Evolutionary conservation across 1,140 invertebrate species (phyloP).

Genomic region (Cataglyphis hispanica): DNA sequence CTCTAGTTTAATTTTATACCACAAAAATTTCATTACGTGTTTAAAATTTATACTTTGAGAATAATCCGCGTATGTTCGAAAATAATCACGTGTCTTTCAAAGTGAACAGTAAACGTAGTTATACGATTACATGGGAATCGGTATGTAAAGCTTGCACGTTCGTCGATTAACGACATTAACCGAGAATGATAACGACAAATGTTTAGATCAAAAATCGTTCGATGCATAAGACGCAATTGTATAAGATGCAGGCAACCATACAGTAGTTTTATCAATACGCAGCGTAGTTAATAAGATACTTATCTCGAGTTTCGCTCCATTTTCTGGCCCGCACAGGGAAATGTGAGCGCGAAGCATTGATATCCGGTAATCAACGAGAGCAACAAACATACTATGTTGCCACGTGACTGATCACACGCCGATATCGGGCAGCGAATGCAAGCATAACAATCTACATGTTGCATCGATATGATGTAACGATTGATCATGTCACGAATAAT

Average conservation of each 20-base stretch:
- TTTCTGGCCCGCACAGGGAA: background rate
- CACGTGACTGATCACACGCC: slow-evolving; percentile 29
- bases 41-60: no score
- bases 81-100: background rate
- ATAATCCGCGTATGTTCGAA: background rate
- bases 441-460: slow-evolving; percentile 23
- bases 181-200: no score
- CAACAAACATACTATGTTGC: slow-evolving; percentile 23
- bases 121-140: no score
- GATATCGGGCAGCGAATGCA: slow-evolving; percentile 12
- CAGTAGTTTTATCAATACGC: background rate
- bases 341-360: background rate
- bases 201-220: no score
- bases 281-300: background rate
- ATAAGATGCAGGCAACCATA: no score
- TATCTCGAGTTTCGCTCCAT: background rate
- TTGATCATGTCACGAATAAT: slow-evolving; percentile 38
- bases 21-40: background rate
- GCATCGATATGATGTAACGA: slow-evolving; percentile 24
- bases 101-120: no score
- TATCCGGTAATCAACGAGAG: slow-evolving; percentile 28
- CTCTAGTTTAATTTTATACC: no score
- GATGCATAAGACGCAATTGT: no score
- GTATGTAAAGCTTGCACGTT: no score
- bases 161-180: no score